A percentile compares a stretch with the other conserved stretches of the same genome.
These are phyloP conservation scores for Eubasilissa regina DNA, from an alignment of 1,140 invertebrate genomes.

Conservation along the genomic window DNA sequence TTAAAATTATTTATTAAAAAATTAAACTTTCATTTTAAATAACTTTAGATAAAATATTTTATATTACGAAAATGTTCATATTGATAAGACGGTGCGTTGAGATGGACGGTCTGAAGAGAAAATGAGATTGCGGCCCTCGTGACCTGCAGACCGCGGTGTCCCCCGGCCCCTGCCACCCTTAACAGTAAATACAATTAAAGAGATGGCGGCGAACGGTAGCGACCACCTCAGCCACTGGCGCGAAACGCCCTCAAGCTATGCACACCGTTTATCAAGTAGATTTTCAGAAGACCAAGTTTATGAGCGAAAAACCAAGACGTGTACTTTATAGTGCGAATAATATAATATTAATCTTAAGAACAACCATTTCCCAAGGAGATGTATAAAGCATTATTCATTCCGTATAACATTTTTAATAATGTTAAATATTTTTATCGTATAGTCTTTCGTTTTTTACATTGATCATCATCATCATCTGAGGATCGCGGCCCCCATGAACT, in stretches of 20 bases:
- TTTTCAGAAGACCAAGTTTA: background rate
- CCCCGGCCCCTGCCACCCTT: background rate
- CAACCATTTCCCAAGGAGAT: too few relatives aligned
- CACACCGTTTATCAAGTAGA: background rate
- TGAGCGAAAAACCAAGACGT: background rate
- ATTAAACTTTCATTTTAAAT: too few relatives aligned
- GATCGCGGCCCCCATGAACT: too few relatives aligned
- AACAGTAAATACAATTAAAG: slow-evolving; percentile 13
- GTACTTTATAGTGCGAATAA: background rate
- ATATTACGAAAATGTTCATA: too few relatives aligned
- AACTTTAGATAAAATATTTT: too few relatives aligned
- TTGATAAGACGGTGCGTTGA: background rate
- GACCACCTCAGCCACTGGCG: background rate
- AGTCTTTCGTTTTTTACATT: too few relatives aligned
- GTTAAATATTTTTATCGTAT: too few relatives aligned
- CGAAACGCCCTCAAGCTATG: background rate
- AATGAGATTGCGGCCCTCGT: background rate
- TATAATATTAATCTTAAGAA: too few relatives aligned
- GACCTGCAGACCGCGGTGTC: background rate
- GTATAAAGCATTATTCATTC: too few relatives aligned
- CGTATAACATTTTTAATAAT: too few relatives aligned
- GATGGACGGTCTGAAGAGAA: background rate
- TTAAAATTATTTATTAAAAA: too few relatives aligned
- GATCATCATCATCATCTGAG: too few relatives aligned
- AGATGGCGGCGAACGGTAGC: background rate